phyloP scores from a whole-genome alignment of 2,113 vertebrate genomes.

The Aviceda subcristata region DNA sequence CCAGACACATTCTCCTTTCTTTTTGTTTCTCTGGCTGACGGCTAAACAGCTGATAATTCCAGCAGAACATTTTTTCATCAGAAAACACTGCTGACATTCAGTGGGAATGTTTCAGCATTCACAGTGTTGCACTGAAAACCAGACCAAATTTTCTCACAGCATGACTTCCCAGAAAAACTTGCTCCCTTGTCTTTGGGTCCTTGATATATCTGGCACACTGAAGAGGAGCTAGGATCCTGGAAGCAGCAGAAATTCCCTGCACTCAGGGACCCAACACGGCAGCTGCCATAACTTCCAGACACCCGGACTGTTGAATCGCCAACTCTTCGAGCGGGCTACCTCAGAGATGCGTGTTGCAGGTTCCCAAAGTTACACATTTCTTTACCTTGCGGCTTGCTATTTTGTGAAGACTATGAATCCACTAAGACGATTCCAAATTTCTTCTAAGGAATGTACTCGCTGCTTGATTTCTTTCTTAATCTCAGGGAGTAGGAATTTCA shows the following conservation, averaged over 20 bases:
- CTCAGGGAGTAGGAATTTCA: background rate
- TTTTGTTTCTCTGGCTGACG: background rate
- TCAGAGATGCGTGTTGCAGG: background rate
- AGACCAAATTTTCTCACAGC: background rate
- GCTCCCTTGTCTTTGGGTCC: background rate
- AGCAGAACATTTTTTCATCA: background rate
- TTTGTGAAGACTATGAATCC: background rate
- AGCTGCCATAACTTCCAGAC: background rate
- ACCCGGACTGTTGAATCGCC: background rate
- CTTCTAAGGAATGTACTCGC: background rate
- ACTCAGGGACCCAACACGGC: background rate
- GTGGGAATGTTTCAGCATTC: background rate
- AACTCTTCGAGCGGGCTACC: background rate
- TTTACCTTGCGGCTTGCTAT: background rate
- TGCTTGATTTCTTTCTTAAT: background rate
- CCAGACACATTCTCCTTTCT: background rate
- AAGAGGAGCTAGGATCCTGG: background rate
- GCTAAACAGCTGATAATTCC: background rate
- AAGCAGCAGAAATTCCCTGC: background rate
- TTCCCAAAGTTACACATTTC: background rate
- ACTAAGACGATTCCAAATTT: background rate
- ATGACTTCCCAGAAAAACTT: background rate
- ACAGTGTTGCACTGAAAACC: background rate
- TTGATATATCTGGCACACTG: background rate
- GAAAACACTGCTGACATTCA: background rate